Evolutionary conservation across 2,113 vertebrate species (phyloP).

Genomic region (Nerophis lumbriciformis): DNA sequence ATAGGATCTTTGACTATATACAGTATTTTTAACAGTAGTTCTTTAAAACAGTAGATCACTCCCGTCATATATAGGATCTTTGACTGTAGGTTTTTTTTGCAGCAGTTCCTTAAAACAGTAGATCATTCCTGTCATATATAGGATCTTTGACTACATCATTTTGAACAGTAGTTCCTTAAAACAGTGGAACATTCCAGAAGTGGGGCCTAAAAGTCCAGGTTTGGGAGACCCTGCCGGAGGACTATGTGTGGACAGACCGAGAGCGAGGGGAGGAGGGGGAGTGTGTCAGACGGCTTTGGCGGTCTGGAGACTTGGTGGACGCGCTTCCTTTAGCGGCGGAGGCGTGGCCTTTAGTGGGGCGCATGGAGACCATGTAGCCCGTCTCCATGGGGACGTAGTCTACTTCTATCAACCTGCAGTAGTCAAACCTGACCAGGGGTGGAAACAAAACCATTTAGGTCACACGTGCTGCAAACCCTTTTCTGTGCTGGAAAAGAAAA

Average conservation of each 20-base stretch:
- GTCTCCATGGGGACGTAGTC: conserved; percentile 79
- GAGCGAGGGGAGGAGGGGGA: conserved; percentile 56
- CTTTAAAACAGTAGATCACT: no score
- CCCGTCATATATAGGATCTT: no score
- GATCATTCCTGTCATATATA: no score
- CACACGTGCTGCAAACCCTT: conserved; percentile 1
- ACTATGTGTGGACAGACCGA: conserved; percentile 44
- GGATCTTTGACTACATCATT: no score
- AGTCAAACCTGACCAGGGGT: conserved; percentile 75
- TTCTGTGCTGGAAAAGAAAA: no score
- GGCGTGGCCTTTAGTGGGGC: conserved; percentile 70
- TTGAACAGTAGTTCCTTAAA: no score
- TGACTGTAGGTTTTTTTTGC: no score
- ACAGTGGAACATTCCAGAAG: no score
- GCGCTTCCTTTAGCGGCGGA: conserved; percentile 63
- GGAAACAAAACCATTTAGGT: conserved; percentile 52
- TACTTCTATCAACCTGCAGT: conserved; percentile 79
- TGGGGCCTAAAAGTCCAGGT: no score
- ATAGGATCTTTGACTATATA: no score
- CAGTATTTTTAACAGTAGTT: no score
- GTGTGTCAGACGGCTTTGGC: conserved; percentile 61
- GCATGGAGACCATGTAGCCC: conserved; percentile 77
- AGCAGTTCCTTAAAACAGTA: no score
- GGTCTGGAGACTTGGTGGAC: conserved; percentile 67
- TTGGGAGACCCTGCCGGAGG: conserved; percentile 32